These are phyloP conservation scores for Zosterops japonicus DNA, from an alignment of 2,113 vertebrate genomes.

Conservation along the genomic window DNA sequence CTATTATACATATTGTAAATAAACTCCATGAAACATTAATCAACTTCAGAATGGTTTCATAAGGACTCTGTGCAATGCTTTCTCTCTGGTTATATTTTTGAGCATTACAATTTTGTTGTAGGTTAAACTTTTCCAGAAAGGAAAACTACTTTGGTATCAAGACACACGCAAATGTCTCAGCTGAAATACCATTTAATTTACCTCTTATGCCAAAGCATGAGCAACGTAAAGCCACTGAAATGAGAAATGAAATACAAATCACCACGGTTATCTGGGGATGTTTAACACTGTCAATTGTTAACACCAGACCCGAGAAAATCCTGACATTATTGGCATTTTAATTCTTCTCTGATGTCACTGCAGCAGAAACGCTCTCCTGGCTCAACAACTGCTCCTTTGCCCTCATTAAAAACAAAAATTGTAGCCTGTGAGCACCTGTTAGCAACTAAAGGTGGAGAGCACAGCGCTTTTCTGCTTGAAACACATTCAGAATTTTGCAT, in stretches of 20 bases:
- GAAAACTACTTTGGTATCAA: neutral
- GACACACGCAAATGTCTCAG: neutral
- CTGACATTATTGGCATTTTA: neutral
- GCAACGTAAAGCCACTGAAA: neutral
- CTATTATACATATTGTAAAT: conserved; percentile 60
- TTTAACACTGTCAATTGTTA: neutral
- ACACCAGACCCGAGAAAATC: neutral
- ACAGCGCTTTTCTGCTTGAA: neutral
- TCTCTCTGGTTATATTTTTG: neutral
- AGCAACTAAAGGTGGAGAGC: neutral
- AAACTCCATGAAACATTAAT: conserved; percentile 66
- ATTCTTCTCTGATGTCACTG: neutral
- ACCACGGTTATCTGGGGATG: neutral
- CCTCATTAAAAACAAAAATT: neutral
- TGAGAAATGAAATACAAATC: neutral
- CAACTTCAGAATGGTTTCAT: neutral
- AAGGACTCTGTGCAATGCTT: neutral
- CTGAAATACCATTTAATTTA: neutral
- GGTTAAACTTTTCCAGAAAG: neutral
- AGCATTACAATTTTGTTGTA: neutral
- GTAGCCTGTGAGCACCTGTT: neutral
- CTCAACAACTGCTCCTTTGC: neutral
- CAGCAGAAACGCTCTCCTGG: neutral
- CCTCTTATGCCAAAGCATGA: neutral
- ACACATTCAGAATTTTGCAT: neutral